Evolutionary conservation across 2,888 invertebrate genomes (phyloP), one percentile per base, ranked within the genome.

Genomic region (Unio delphinus): DNA sequence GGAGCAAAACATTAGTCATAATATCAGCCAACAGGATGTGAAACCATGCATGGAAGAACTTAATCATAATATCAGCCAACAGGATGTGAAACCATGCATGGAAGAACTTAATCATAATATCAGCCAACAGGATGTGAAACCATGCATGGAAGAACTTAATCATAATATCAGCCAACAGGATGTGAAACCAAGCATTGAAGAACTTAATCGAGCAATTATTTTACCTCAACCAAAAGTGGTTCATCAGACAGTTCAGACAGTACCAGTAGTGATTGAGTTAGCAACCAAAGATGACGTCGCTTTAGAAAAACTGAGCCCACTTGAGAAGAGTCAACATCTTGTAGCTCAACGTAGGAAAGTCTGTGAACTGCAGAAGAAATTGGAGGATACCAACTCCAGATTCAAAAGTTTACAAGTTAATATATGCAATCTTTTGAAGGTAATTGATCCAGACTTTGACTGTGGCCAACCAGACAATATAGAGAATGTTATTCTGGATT

Each of bases 391-490:
- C 15, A 69, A 68, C 59, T 65, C 68, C 61, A 68, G 74, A n/a
- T 67, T 83, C 54, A 61, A 64, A 34, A 70, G 69, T 60, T 75
- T 84, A 30, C 83, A 83, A 62, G 72, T 64, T n/a, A 80, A 82
- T 69, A 78, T 84, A 18, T 76, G 79, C 71, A 75, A 77, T 61
- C 69, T 84, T 45, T 72, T 83, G 55, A 79, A 79, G 65, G 77
- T 79, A 23, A 82, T 86, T 58, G 82, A 83, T 6, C 83, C 83
- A 18, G 85, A 83, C 61, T 80, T 82, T 59, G 83, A 83, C 66
- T 71, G 83, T 55, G 84, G 83, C 1, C 70, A 75, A 30, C 74
- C 78, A 17, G 76, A 76, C 55, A 78, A 83, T 70, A 83, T 86
- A 61, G 85, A 86, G 67, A 76, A 80, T 45, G 78, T 84, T 56